Conservation (phyloP, 2,797 vertebrate genomes). For the Falco peregrinus region DNA sequence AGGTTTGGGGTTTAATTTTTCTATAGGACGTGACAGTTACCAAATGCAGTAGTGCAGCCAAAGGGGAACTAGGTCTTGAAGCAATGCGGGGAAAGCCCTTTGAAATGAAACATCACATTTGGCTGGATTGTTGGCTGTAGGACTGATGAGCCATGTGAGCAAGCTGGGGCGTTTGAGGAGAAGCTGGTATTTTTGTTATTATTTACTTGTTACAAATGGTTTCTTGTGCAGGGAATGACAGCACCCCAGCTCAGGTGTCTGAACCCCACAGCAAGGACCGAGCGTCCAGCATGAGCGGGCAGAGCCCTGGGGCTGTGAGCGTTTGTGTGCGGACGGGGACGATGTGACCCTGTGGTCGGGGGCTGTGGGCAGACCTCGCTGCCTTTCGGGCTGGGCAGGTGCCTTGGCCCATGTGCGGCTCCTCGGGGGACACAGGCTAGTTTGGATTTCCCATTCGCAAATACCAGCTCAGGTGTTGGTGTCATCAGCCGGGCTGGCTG, state of each 20-base stretch:
- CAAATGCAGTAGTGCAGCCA: background rate
- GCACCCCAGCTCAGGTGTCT: background rate
- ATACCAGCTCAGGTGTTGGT: rapidly evolving
- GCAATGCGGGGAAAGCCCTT: background rate
- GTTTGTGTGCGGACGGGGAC: background rate
- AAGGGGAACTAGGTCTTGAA: background rate
- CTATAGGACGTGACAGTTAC: rapidly evolving
- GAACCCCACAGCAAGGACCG: background rate
- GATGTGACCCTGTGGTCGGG: rapidly evolving
- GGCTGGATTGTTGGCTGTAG: background rate
- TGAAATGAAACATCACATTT: background rate
- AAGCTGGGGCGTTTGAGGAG: background rate
- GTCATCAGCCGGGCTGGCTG: too few species aligned
- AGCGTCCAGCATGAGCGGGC: background rate
- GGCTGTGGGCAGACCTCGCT: background rate
- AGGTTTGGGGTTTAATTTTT: background rate
- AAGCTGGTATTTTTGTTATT: rapidly evolving
- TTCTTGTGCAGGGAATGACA: background rate
- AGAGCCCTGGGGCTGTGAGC: background rate
- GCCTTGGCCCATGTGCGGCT: rapidly evolving
- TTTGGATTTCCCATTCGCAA: background rate
- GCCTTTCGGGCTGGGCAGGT: rapidly evolving
- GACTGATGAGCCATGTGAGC: background rate
- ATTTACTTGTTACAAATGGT: background rate
- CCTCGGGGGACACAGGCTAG: rapidly evolving